Conservation (phyloP, 2,113 vertebrate genomes). For the Natator depressus region DNA sequence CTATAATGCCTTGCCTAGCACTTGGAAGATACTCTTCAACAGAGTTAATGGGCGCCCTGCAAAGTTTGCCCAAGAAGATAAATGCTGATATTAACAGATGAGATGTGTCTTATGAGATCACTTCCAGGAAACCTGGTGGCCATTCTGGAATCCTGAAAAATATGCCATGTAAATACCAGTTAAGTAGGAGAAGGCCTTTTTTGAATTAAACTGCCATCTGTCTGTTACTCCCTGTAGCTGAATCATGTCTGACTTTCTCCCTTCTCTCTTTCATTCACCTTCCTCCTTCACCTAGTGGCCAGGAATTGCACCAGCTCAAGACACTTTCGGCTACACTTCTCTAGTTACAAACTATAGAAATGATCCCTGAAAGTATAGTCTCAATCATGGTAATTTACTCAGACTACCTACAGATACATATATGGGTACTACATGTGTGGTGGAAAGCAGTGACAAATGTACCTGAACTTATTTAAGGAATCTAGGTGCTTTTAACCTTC, state of each 20-base stretch:
- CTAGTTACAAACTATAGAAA: too few relatives aligned
- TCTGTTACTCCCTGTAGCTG: not conserved
- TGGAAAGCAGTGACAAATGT: not conserved
- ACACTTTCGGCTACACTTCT: too few relatives aligned
- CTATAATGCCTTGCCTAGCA: not conserved
- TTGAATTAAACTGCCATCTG: not conserved
- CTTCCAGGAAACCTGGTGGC: constrained; percentile 2
- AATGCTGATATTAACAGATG: not conserved
- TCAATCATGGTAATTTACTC: not conserved
- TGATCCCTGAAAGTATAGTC: too few relatives aligned
- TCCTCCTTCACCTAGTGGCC: not conserved
- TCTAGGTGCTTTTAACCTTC: not conserved
- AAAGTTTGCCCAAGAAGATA: not conserved
- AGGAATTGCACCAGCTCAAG: not conserved
- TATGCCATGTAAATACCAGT: not conserved
- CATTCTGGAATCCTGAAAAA: constrained; percentile 2
- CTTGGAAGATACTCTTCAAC: not conserved
- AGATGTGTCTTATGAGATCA: not conserved
- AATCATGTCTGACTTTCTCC: not conserved
- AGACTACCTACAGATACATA: not conserved
- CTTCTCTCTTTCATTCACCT: not conserved
- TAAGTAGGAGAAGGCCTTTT: not conserved
- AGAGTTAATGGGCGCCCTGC: not conserved
- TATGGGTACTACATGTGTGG: not conserved
- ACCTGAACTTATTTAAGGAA: not conserved